Conservation (phyloP, 2,113 vertebrate species). For the Anhinga rufa region DNA sequence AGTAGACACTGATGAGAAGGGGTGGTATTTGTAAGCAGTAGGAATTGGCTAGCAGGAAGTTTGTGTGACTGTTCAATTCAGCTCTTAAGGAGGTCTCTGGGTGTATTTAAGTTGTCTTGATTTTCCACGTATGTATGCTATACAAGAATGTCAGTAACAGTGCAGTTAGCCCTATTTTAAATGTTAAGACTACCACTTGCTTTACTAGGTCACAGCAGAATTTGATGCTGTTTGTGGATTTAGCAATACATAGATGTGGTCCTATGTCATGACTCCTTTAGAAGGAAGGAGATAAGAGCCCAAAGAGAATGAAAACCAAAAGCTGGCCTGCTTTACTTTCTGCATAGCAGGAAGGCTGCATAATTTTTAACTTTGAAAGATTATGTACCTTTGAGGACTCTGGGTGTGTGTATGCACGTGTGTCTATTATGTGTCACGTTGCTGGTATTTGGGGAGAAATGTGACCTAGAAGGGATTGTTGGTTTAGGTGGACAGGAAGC, state of each 20-base stretch:
- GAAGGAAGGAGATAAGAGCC: neutral
- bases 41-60: neutral
- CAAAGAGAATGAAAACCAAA: neutral
- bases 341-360: neutral
- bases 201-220: neutral
- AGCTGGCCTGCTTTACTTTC: neutral
- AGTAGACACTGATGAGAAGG: neutral
- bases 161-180: neutral
- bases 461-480: neutral
- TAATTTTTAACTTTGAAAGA: neutral
- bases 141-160: neutral
- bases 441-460: neutral
- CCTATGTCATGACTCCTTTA: neutral
- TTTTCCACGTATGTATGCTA: neutral
- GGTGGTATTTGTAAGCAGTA: neutral
- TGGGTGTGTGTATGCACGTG: neutral
- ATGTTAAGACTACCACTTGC: neutral
- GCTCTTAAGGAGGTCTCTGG: neutral
- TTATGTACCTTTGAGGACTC: neutral
- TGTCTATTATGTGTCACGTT: neutral
- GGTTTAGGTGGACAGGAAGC: neutral
- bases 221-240: neutral
- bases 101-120: neutral
- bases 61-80: neutral
- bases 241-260: neutral